Conservation (phyloP, 2,113 vertebrate genomes). For the Labeo catla region DNA sequence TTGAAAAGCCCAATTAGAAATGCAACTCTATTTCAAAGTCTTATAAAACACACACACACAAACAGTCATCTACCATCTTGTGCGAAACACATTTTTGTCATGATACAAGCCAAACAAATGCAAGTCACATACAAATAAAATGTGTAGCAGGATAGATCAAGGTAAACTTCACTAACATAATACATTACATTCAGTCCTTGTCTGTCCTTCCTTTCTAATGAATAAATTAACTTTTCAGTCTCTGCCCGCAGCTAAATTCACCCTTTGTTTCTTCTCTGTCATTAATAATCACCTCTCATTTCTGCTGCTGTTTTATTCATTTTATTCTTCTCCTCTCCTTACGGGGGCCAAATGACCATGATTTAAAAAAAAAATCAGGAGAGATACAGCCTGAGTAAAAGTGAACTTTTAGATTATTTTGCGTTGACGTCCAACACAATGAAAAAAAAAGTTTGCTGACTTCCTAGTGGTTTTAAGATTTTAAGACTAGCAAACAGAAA, state of each 20-base stretch:
- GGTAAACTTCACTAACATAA: background rate
- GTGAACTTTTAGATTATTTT: background rate
- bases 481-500: background rate
- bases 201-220: background rate
- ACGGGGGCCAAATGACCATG: background rate
- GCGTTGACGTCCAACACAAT: background rate
- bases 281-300: background rate
- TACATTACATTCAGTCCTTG: background rate
- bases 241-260: background rate
- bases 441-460: background rate
- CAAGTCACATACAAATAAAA: background rate
- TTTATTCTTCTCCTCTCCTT: background rate
- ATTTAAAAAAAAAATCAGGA: no score
- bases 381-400: background rate
- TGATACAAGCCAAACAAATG: background rate
- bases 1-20: conserved; percentile 51
- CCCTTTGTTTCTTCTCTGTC: background rate
- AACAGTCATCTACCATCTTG: background rate
- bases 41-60: conserved; percentile 17
- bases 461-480: background rate
- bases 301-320: background rate
- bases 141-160: background rate
- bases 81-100: background rate
- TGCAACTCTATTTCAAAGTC: conserved; percentile 44
- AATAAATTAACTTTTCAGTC: conserved; percentile 6